Evolutionary conservation across 2,113 vertebrate genomes (phyloP).

Genomic region (Equus quagga): DNA sequence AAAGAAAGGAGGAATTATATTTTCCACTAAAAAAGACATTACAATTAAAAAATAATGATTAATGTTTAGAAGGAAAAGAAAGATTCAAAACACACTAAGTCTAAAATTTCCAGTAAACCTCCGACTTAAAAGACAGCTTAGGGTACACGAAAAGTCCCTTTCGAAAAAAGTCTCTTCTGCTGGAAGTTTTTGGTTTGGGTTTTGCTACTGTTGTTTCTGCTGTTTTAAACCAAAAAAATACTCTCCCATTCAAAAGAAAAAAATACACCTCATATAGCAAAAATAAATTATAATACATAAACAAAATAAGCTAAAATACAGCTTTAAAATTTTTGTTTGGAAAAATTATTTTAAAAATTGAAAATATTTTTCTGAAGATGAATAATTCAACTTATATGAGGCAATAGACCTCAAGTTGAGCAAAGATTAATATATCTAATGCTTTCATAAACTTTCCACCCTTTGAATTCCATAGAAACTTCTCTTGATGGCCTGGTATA

Average conservation of each 20-base stretch:
- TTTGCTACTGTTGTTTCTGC: neutral
- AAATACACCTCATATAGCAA: neutral
- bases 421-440: neutral
- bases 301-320: neutral
- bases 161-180: neutral
- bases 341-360: slow-evolving; percentile 19
- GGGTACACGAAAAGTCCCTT: neutral
- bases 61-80: neutral
- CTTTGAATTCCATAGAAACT: neutral
- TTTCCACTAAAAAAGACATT: neutral
- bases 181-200: neutral
- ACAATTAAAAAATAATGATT: neutral
- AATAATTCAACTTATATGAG: slow-evolving; percentile 26
- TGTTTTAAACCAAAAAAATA: neutral
- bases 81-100: neutral
- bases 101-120: neutral
- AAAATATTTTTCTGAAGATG: slow-evolving; percentile 11
- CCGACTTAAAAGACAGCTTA: neutral
- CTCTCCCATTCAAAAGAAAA: neutral
- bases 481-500: neutral
- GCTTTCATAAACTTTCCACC: neutral
- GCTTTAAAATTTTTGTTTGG: neutral
- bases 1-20: neutral
- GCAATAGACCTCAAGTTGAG: neutral
- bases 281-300: neutral